Evolutionary conservation across 2,113 vertebrate genomes (phyloP).

Genomic region (Dolichotis patagonum): DNA sequence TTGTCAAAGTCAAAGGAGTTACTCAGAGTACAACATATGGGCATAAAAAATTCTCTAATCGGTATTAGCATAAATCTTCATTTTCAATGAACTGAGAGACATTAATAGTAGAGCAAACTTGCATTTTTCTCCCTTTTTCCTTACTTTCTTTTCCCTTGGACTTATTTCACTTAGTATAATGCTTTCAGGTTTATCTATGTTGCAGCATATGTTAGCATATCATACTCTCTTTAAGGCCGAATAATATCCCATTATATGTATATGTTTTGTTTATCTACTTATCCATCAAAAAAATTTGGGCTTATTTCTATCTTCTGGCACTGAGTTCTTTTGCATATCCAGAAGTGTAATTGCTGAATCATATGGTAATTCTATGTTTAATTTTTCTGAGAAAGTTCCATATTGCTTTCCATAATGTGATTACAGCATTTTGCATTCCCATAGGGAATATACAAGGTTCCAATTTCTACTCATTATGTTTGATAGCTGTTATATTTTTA

Average conservation of each 20-base stretch:
- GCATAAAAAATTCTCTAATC: too few species aligned
- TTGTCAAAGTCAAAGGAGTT: too few species aligned
- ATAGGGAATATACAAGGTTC: neutral
- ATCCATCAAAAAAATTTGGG: neutral
- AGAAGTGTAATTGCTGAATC: neutral
- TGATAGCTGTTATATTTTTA: neutral
- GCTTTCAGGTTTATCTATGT: neutral
- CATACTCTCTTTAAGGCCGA: neutral
- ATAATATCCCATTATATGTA: neutral
- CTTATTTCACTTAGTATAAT: neutral
- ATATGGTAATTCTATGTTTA: neutral
- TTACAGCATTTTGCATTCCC: neutral
- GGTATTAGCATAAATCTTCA: too few species aligned
- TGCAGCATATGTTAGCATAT: neutral
- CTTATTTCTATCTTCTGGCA: neutral
- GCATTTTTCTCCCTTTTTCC: too few species aligned
- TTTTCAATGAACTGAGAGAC: too few species aligned
- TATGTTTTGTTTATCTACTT: neutral
- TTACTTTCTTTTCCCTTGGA: neutral
- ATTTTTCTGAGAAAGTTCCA: slow-evolving; percentile 4
- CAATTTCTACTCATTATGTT: neutral
- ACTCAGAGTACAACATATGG: too few species aligned
- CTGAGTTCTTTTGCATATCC: neutral
- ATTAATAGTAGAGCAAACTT: too few species aligned
- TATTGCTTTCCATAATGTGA: neutral